These are phyloP conservation scores for Bradypodion pumilum DNA, from an alignment of 2,797 vertebrate genomes.

Conservation along the genomic window DNA sequence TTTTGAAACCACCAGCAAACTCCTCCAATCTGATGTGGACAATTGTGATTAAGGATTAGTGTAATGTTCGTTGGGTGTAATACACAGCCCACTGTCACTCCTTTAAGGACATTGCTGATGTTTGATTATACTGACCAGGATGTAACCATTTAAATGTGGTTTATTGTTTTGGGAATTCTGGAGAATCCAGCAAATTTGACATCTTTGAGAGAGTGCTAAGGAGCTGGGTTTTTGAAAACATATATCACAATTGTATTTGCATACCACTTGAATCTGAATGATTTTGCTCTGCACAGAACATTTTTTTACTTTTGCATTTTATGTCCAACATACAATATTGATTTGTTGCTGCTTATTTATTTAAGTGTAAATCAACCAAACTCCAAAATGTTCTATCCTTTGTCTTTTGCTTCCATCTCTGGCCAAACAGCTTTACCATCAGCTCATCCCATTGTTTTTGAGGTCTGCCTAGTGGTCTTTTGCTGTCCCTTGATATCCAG, in stretches of 20 bases:
- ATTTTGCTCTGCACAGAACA: not conserved
- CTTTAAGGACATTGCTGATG: not conserved
- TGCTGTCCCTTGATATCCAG: too few species aligned
- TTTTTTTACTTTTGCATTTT: not conserved
- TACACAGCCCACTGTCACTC: conserved; percentile 2
- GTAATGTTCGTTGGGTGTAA: not conserved
- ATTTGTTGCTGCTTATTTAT: too few species aligned
- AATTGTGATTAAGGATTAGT: not conserved
- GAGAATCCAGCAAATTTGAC: not conserved
- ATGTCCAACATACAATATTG: too few species aligned
- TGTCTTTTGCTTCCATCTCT: too few species aligned
- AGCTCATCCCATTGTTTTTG: too few species aligned
- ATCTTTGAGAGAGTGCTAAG: not conserved
- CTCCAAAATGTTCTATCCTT: too few species aligned
- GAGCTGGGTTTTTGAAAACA: not conserved
- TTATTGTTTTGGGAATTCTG: conserved; percentile 3
- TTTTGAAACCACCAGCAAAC: not conserved
- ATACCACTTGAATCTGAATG: not conserved
- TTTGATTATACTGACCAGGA: conserved; percentile 14
- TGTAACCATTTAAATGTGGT: conserved; percentile 6
- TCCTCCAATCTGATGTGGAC: conserved; percentile 11
- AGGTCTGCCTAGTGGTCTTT: too few species aligned
- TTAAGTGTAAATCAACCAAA: too few species aligned
- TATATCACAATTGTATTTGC: too few species aligned
- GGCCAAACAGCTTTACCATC: too few species aligned